These are phyloP conservation scores for Drosophila tsacasi DNA, from an alignment of 1,140 invertebrate species.

Conservation along the genomic window DNA sequence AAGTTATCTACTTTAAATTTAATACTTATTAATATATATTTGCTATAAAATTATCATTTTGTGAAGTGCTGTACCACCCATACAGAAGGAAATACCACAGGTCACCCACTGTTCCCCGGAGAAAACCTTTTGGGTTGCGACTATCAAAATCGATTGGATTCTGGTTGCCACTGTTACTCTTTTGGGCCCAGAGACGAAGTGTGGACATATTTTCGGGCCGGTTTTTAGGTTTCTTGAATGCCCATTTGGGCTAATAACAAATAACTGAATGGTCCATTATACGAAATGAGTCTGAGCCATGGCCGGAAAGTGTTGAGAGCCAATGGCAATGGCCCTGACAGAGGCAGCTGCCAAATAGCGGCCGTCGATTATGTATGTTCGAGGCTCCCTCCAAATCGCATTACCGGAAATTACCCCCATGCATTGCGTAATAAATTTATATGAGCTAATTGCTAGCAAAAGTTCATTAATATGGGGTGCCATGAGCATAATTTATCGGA, in stretches of 20 bases:
- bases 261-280: conserved; percentile 73
- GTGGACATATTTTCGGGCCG: conserved; percentile 21
- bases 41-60: neutral
- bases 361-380: conserved; percentile 15
- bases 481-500: conserved; percentile 44
- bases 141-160: conserved; percentile 78
- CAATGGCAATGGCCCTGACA: conserved; percentile 38
- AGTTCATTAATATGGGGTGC: conserved; percentile 55
- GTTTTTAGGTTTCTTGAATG: conserved; percentile 60
- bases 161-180: conserved; percentile 29
- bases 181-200: conserved; percentile 3
- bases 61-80: conserved; percentile 4
- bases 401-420: conserved; percentile 47
- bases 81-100: conserved; percentile 11
- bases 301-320: conserved; percentile 46
- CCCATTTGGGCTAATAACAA: conserved; percentile 77
- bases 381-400: conserved; percentile 19
- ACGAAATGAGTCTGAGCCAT: conserved; percentile 50
- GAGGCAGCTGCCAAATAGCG: conserved; percentile 20
- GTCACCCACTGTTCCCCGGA: conserved; percentile 10
- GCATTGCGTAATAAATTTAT: conserved; percentile 50
- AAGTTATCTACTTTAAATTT: neutral
- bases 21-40: too few relatives aligned
- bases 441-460: conserved; percentile 55
- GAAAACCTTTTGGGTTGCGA: conserved; percentile 30